Percentiles rank a stretch among this genome's conserved stretches.
Conservation (phyloP, 2,113 vertebrate species). For the Megaceryle maxima region DNA sequence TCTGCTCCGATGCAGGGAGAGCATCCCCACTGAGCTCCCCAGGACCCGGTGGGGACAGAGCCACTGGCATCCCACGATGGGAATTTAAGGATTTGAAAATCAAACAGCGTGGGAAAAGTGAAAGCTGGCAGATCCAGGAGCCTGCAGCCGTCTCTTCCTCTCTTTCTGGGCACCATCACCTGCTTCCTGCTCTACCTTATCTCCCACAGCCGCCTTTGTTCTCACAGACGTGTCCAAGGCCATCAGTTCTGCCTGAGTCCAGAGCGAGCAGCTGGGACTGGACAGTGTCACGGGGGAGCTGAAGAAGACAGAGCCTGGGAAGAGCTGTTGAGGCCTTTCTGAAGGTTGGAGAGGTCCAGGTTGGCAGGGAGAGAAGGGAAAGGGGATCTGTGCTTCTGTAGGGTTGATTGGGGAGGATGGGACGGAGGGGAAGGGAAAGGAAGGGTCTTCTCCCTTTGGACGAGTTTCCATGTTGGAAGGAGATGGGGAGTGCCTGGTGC, state of each 20-base stretch:
- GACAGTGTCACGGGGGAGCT: accelerated
- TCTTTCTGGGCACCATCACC: not conserved
- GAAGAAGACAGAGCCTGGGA: not conserved
- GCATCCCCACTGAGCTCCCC: not conserved
- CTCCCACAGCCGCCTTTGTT: not conserved
- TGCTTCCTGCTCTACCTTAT: not conserved
- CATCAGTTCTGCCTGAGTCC: accelerated
- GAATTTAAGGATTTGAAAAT: not conserved
- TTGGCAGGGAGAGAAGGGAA: not conserved
- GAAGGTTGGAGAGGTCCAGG: not conserved
- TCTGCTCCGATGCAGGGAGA: not conserved
- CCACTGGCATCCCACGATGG: not conserved
- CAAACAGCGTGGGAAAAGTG: accelerated
- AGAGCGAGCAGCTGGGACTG: accelerated
- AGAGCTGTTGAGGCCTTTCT: accelerated
- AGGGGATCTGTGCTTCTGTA: accelerated
- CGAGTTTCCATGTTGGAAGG: accelerated
- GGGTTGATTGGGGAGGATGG: not conserved
- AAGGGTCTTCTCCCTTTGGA: accelerated
- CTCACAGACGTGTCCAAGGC: accelerated
- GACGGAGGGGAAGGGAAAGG: not conserved
- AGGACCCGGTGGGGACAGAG: accelerated
- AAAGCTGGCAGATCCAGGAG: accelerated
- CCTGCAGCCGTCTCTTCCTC: accelerated
- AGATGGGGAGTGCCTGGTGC: not conserved